Evolutionary conservation across 2,113 vertebrate species (phyloP).

Genomic region (Ameiurus melas): DNA sequence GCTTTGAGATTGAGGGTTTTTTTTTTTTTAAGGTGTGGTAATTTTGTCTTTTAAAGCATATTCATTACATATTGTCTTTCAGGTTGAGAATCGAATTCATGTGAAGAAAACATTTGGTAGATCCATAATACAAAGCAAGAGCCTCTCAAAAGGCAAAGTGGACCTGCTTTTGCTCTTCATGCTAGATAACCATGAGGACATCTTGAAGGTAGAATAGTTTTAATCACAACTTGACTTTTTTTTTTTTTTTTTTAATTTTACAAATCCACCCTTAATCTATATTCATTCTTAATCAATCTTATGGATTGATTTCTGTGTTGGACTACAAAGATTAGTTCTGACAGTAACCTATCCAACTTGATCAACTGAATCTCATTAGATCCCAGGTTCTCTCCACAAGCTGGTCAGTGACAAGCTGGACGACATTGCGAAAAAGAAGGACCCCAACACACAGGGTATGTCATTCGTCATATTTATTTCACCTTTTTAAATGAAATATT

Average conservation of each 20-base stretch:
- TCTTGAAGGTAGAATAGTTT: slow-evolving; percentile 82
- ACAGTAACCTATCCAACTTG: no score
- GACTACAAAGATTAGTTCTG: no score
- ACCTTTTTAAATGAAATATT: neutral
- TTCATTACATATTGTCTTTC: slow-evolving; percentile 33
- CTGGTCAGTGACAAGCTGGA: slow-evolving; percentile 88
- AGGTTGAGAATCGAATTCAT: slow-evolving; percentile 88
- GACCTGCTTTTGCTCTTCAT: slow-evolving; percentile 91
- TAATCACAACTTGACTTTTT: neutral
- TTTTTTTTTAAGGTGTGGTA: neutral
- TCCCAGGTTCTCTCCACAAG: slow-evolving; percentile 88
- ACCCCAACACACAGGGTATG: slow-evolving; percentile 65
- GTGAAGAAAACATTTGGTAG: slow-evolving; percentile 87
- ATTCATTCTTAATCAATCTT: neutral
- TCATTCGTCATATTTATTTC: slow-evolving; percentile 63
- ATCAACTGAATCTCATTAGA: slow-evolving; percentile 64
- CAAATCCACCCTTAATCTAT: neutral
- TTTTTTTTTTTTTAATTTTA: neutral
- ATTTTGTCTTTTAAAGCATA: neutral
- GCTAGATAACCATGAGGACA: slow-evolving; percentile 86
- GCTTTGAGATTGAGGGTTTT: neutral
- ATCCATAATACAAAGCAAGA: slow-evolving; percentile 83
- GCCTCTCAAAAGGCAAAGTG: slow-evolving; percentile 83
- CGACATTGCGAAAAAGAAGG: slow-evolving; percentile 76
- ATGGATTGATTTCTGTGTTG: neutral